These are phyloP conservation scores for Aurelia coerulea DNA, from an alignment of 30 jellyfish, hydroid and myxozoan genomes.

Conservation along the genomic window DNA sequence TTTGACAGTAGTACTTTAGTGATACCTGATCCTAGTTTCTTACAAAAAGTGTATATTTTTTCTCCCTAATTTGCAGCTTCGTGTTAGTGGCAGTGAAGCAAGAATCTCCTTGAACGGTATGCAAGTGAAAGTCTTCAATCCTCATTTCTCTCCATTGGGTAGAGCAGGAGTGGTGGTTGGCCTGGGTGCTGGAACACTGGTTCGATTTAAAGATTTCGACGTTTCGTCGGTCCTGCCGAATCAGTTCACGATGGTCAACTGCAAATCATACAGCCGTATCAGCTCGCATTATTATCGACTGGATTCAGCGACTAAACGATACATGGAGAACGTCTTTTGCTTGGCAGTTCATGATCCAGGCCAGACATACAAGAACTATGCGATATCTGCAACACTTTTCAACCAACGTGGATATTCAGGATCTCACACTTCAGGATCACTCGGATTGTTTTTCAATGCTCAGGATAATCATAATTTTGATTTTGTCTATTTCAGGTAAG, in stretches of 20 bases:
- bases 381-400: conserved; percentile 52
- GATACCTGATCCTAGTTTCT: no score
- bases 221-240: conserved; percentile 35
- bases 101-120: conserved; percentile 40
- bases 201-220: conserved; percentile 64
- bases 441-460: conserved; percentile 79
- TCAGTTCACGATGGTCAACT: conserved; percentile 46
- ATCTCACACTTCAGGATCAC: conserved; percentile 54
- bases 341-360: conserved; percentile 43
- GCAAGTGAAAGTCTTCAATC: conserved; percentile 34
- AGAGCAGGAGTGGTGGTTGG: conserved; percentile 81
- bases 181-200: conserved; percentile 59
- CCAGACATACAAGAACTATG: conserved; percentile 44
- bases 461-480: conserved; percentile 74
- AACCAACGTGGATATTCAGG: conserved; percentile 68
- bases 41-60: no score
- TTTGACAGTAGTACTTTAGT: no score
- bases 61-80: conserved; percentile 22
- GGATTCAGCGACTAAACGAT: conserved; percentile 48
- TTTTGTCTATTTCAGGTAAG: conserved; percentile 74
- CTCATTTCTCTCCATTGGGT: conserved; percentile 67
- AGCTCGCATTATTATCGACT: conserved; percentile 59
- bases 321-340: conserved; percentile 80
- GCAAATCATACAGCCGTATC: conserved; percentile 58
- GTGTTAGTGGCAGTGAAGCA: conserved; percentile 62